These are phyloP conservation scores for Chrysina gloriosa DNA, from an alignment of 2,888 invertebrate genomes.

Conservation along the genomic window DNA sequence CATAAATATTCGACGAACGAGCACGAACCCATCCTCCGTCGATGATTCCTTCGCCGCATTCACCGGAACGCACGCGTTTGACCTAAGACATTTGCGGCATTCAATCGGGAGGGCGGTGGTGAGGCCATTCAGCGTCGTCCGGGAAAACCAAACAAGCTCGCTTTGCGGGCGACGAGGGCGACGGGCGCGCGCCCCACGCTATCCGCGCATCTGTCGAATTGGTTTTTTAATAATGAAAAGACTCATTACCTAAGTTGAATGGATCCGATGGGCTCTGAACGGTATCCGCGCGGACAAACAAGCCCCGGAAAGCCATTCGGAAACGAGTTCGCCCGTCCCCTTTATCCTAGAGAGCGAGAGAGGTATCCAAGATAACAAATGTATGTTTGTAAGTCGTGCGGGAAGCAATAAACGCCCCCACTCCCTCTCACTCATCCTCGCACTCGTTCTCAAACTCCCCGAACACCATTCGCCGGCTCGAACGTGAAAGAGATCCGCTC, in stretches of 20 bases:
- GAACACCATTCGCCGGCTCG: no score
- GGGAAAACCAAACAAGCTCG: slow-evolving; percentile 22
- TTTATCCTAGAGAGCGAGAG: no score
- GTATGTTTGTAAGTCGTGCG: no score
- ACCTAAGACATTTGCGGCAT: slow-evolving; percentile 32
- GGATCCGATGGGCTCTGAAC: slow-evolving; percentile 26
- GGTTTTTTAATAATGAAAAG: slow-evolving; percentile 36
- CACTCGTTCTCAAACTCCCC: no score
- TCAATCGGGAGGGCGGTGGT: slow-evolving; percentile 9
- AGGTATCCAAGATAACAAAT: slow-evolving; percentile 8
- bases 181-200: background rate
- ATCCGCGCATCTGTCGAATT: slow-evolving; percentile 32
- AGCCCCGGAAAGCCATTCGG: background rate
- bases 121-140: background rate
- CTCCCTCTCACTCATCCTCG: no score
- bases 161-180: background rate
- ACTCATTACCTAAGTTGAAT: slow-evolving; percentile 26
- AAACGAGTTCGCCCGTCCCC: background rate
- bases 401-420: no score
- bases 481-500: no score
- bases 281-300: slow-evolving; percentile 8
- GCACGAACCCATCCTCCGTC: background rate
- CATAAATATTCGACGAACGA: background rate
- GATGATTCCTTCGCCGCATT: background rate
- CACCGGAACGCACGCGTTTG: background rate